Evolutionary conservation across 1,140 invertebrate species (phyloP).

Genomic region (Pararge aegeria): DNA sequence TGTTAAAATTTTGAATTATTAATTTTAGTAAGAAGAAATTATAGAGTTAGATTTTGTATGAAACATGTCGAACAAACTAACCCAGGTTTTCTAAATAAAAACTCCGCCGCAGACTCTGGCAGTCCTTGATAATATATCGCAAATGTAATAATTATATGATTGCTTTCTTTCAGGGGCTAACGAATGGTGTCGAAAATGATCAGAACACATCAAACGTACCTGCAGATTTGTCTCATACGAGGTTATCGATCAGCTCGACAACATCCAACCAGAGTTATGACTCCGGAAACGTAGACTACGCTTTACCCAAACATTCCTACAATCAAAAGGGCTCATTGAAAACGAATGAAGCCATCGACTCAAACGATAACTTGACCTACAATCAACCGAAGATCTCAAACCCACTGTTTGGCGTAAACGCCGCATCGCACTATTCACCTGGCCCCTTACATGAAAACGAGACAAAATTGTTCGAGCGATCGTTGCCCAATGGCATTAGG

Average conservation of each 20-base stretch:
- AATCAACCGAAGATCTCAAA: conserved; percentile 64
- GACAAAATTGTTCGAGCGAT: conserved; percentile 51
- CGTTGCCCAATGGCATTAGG: conserved; percentile 72
- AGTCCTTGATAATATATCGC: too few relatives aligned
- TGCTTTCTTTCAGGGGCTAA: conserved; percentile 63
- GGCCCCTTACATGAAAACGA: conserved; percentile 43
- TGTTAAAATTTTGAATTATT: too few relatives aligned
- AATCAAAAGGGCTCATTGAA: conserved; percentile 39
- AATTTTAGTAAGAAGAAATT: too few relatives aligned
- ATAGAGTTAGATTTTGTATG: too few relatives aligned
- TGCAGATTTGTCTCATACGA: conserved; percentile 59
- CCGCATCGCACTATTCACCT: conserved; percentile 71
- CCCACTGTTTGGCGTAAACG: conserved; percentile 75
- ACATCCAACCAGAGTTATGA: conserved; percentile 71
- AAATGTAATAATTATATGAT: neutral
- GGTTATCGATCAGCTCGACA: conserved; percentile 67
- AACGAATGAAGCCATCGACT: conserved; percentile 47
- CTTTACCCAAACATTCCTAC: conserved; percentile 63
- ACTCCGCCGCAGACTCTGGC: too few relatives aligned
- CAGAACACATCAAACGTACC: conserved; percentile 77
- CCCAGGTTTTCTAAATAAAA: too few relatives aligned
- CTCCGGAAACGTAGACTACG: conserved; percentile 63
- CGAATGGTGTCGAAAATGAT: conserved; percentile 79
- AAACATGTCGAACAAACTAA: too few relatives aligned
- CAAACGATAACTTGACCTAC: conserved; percentile 44